Evolutionary conservation across 2,888 invertebrate genomes (phyloP), one percentile per base, ranked within the genome.

Genomic region (Leptopilina drosophilae): DNA sequence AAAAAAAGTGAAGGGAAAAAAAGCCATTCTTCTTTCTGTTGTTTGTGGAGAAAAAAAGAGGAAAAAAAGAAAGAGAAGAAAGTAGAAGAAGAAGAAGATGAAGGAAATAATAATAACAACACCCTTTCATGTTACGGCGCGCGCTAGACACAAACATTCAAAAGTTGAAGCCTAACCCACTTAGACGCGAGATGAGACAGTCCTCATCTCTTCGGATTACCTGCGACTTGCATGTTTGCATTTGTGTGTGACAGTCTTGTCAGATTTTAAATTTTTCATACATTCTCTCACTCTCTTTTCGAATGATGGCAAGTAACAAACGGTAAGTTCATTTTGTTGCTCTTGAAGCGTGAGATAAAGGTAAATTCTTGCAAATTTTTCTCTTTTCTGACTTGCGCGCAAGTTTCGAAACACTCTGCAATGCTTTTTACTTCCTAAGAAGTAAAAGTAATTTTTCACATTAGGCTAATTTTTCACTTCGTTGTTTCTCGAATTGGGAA

Each of bases 301-400:
- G 49, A 7, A 33, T 33, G 33, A 33, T 33, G 69, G 53, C 53
- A 73, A 33, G 33, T 73, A 73, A 73, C 69, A 42, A 73, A 56
- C 14, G 5, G 53, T 56, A 73, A 73, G 33, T 73, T 73, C 8
- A 73, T 53, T 73, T n/a, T n/a, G 69, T n/a, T 69, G 12, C 49
- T 49, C 67, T 49, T 73, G 69, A 33, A 73, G 69, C 53, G 56
- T 53, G 69, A 73, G 53, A 53, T 73, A 56, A 56, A 73, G 53
- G 69, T 20, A 53, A 73, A 56, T 33, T 73, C 56, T 33, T 56
- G 56, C 53, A 73, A 33, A 73, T 73, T 69, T 69, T 69, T 53
- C 53, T 26, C 9, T 56, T 33, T 20, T 56, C 26, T 49, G 49
- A 49, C 49, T 49, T 46, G 7, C 9, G 49, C 8, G 9, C 33